Base-by-base conservation (phyloP, 2,888 invertebrate species). In the Diarsia brunnea region DNA sequence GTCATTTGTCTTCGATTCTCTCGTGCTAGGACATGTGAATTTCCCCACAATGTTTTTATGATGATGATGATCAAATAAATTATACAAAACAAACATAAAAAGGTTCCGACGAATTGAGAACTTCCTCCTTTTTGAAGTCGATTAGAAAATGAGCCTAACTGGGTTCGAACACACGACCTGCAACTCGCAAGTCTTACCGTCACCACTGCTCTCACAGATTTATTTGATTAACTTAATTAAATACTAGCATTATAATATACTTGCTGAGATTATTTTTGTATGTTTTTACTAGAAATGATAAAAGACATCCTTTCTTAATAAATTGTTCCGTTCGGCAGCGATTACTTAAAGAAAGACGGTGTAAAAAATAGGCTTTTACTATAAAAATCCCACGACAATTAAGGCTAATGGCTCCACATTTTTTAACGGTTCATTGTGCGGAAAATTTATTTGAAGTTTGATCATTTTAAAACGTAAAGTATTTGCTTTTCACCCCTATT, bases 351-450 rank as follows among this genome's bases (percentile, higher is more conserved):
- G 83, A 85, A 85, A 75, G 65, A 69, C 69, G 79, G 82, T 85
- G 85, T 85, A 86, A 89, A 89, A 89, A 84, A 87, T 84, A 82
- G 79, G 87, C 78, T 79, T 87, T 86, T 73, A 78, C 86, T 83
- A 84, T 85, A 90, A 88, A 91, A 90, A 88, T 89, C 86, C 81
- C 72, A 79, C 75, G 86, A 89, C 88, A 91, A 91, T 92, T 90
- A 92, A 87, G 89, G 88, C 85, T 91, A 90, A 92, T 90, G 90
- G 87, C 85, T 87, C 75, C 81, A 88, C 88, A 89, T 90, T 92
- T 90, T 88, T 86, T 88, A 87, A 89, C 88, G 82, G 75, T 84
- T 89, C 87, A 87, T 89, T 87, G 86, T 86, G 81, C 79, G 87
- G 89, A 88, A 89, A 87, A 87, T 87, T 84, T 85, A 84, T 88